Base-by-base conservation (phyloP, 2,888 invertebrate genomes). In the Crioceris asparagi region DNA sequence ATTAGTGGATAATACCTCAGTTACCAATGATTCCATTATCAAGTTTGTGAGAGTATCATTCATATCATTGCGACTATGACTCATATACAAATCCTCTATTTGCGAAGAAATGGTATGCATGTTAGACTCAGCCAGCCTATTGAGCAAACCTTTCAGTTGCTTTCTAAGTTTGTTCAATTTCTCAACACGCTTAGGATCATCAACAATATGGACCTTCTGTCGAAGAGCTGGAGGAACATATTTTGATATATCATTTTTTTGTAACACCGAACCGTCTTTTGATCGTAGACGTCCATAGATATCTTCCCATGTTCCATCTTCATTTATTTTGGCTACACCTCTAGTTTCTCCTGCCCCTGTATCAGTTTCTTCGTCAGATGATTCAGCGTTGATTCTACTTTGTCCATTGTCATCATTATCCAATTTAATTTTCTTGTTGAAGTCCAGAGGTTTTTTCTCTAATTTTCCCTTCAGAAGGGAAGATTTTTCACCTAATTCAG, bases 231-330 rank as follows among this genome's bases (percentile, higher is more conserved):
- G 93, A 8, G 92, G 90, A 42, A 92, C 62, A 54, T 93, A 93
- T 45, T 79, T 79, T 3, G 71, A 71, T 18, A 51, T 44, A 41
- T 40, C 32, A 38, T 43, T 42, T 61, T 77, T 77, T 53, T 69
- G 66, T 46, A 93, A 60, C 23, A 44, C 17, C 57, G 83, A 79
- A 2, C 94, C 94, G 49, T 82, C 72, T 53, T 77, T 77, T 56
- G 84, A 83, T 48, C 88, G 72, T 49, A 81, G 73, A 40, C 93
- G 71, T 1, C 94, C 94, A 65, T 96, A 94, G 58, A 96, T 94
- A 67, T 96, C 94, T 69, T 94, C 90, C 80, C 82, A 83, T 6
- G 61, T 55, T 25, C 61, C 61, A 42, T 58, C 54, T n/a, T 46
- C n/a, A 19, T 44, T 46, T 21, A 39, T 39, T 42, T 43, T 43